phyloP scores from a whole-genome alignment of 2,797 vertebrate genomes.

The Intellagama lesueurii region DNA sequence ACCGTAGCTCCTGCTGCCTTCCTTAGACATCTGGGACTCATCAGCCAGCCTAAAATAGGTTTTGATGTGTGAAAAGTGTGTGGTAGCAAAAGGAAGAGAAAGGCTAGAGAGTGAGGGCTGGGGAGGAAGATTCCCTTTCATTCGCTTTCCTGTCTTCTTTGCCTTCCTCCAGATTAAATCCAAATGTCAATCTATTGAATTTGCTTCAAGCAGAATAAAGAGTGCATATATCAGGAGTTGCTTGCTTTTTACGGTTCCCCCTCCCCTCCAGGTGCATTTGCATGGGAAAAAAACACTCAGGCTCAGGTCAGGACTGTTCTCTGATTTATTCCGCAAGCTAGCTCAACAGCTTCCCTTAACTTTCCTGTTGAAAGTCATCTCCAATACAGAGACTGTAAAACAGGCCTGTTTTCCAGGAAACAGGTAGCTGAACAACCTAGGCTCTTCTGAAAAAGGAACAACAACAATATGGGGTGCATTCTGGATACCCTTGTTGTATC shows the following conservation, averaged over 20 bases:
- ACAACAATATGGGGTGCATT: neutral
- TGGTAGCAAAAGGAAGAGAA: conserved; percentile 24
- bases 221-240: too few species aligned
- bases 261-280: neutral
- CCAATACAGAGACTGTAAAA: neutral
- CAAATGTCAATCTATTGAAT: neutral
- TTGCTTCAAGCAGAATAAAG: conserved; percentile 1
- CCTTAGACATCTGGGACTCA: conserved; percentile 75
- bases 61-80: conserved; percentile 68
- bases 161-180: conserved; percentile 12
- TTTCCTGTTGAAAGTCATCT: neutral
- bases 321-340: neutral
- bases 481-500: neutral
- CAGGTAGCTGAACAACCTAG: neutral
- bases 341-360: neutral
- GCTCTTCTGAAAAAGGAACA: neutral
- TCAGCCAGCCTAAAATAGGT: conserved; percentile 75
- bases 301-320: neutral
- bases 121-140: conserved; percentile 19
- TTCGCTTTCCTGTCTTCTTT: neutral
- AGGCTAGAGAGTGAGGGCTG: conserved; percentile 56
- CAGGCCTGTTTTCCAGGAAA: neutral
- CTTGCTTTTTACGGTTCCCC: neutral
- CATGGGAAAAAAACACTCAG: neutral
- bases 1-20: conserved; percentile 65